Percentiles rank a stretch among this genome's conserved stretches.
Conservation (phyloP, 2,113 vertebrate species). For the Coptodon rendalli region DNA sequence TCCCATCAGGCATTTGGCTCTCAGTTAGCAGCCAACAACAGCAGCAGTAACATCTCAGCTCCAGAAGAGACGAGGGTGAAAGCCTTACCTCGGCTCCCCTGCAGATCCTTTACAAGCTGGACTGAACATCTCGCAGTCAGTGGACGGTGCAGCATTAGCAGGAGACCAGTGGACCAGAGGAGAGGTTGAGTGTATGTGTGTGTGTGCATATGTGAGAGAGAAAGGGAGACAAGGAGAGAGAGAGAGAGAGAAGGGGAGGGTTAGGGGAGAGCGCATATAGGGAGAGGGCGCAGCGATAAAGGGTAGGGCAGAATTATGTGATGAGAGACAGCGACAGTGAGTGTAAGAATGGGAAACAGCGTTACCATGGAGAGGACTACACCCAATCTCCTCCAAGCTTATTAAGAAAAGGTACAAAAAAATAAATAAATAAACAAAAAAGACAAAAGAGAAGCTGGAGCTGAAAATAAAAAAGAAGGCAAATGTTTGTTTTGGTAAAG, state of each 20-base stretch:
- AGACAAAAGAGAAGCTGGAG: neutral
- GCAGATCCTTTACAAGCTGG: slow-evolving; percentile 54
- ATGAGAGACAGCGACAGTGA: slow-evolving; percentile 19
- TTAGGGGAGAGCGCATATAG: slow-evolving; percentile 7
- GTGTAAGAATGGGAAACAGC: slow-evolving; percentile 34
- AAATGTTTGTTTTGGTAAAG: neutral
- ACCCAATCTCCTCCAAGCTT: slow-evolving; percentile 35
- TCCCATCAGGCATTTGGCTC: neutral
- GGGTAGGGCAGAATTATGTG: slow-evolving; percentile 45
- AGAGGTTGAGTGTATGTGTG: slow-evolving; percentile 8
- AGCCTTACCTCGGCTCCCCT: slow-evolving; percentile 57
- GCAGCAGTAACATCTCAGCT: neutral
- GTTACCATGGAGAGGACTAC: slow-evolving; percentile 64
- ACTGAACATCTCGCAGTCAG: slow-evolving; percentile 56
- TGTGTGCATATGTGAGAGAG: neutral
- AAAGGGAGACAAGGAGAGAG: neutral
- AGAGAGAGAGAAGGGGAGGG: neutral
- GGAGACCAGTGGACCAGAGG: slow-evolving; percentile 28
- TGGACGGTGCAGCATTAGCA: slow-evolving; percentile 51
- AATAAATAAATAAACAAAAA: neutral
- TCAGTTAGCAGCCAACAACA: neutral
- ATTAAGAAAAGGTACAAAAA: neutral
- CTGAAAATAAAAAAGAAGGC: neutral
- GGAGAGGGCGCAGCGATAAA: slow-evolving; percentile 49
- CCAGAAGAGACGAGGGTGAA: neutral